phyloP scores from a whole-genome alignment of 2,113 vertebrate genomes.

The Cheirogaleus medius region DNA sequence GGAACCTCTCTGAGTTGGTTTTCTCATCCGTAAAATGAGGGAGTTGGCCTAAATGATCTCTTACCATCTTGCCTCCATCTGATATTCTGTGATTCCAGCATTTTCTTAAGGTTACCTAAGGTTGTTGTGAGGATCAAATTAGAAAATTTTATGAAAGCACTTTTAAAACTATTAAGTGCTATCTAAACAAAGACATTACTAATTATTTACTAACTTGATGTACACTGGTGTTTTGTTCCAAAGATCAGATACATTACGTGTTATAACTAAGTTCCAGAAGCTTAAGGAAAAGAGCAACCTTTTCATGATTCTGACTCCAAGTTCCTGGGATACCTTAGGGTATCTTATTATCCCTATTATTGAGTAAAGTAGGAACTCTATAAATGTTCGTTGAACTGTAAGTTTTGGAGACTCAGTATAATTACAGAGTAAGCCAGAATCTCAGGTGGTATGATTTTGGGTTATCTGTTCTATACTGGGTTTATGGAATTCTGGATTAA shows the following conservation, averaged over 20 bases:
- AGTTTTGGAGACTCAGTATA: background rate
- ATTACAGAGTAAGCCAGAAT: background rate
- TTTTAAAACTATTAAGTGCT: conserved; percentile 52
- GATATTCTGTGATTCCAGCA: background rate
- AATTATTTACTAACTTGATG: conserved; percentile 40
- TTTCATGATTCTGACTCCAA: background rate
- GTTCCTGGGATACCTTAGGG: background rate
- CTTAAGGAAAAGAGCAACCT: background rate
- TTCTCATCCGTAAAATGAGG: background rate
- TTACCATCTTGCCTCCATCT: background rate
- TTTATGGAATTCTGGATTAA: background rate
- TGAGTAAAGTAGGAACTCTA: background rate
- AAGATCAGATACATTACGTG: conserved; percentile 23
- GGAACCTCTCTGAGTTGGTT: background rate
- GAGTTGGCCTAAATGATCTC: background rate
- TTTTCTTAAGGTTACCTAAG: conserved; percentile 42
- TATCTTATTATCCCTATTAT: background rate
- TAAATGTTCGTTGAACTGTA: background rate
- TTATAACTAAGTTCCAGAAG: conserved; percentile 34
- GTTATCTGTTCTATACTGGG: background rate
- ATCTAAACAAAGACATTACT: conserved; percentile 47
- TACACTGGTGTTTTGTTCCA: conserved; percentile 3
- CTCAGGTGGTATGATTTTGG: background rate
- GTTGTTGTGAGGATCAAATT: background rate
- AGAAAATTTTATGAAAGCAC: background rate